Conservation (phyloP, 2,797 vertebrate species). For the Balearica regulorum region DNA sequence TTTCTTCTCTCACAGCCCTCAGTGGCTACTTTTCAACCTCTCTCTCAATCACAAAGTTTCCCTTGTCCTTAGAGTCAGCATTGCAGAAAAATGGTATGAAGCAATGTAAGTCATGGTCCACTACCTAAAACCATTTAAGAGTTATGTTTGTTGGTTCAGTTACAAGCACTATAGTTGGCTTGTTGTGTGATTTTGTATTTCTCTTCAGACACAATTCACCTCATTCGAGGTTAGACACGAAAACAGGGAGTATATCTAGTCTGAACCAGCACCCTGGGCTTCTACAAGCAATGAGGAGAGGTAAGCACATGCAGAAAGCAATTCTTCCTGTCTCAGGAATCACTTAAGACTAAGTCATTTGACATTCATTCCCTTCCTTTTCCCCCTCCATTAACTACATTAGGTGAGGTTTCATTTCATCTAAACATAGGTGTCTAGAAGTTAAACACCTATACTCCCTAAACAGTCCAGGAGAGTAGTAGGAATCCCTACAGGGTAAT, state of each 20-base stretch:
- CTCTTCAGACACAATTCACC: not conserved
- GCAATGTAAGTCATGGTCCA: not conserved
- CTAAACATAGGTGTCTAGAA: not conserved
- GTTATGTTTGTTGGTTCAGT: not conserved
- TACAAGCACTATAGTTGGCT: not conserved
- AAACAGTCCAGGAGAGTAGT: not conserved
- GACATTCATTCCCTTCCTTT: not conserved
- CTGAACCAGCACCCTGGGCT: not conserved
- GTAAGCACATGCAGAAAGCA: not conserved
- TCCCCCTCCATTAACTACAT: not conserved
- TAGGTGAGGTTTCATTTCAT: not conserved
- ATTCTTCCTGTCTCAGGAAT: not conserved
- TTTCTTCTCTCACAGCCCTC: not conserved
- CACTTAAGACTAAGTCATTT: not conserved
- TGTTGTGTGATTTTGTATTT: not conserved
- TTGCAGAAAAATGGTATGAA: not conserved
- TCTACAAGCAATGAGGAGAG: not conserved
- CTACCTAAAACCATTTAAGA: not conserved
- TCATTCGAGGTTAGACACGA: not conserved
- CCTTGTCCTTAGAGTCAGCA: not conserved
- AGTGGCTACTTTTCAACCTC: not conserved
- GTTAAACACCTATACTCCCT: not conserved
- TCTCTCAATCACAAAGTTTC: not conserved
- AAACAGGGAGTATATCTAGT: not conserved
- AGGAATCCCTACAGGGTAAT: not conserved